Evolutionary conservation across 64 coral and sea anemone genomes (phyloP).

Genomic region (Pachyseris speciosa): DNA sequence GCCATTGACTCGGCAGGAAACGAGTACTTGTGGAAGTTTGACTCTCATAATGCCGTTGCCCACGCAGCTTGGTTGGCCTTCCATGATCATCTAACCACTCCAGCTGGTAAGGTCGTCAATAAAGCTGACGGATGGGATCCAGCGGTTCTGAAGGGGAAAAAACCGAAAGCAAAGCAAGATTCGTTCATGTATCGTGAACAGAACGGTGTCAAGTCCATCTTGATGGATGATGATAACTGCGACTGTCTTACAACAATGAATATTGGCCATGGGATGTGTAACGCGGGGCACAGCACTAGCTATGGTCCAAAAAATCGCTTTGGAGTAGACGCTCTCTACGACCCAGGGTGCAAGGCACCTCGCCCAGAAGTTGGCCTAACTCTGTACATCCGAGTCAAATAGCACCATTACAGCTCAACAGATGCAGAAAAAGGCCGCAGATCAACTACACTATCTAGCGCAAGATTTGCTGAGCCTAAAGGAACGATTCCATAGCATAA

Average conservation of each 20-base stretch:
- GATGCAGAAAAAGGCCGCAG: too few relatives aligned
- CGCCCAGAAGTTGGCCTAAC: slow-evolving; percentile 45
- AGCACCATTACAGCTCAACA: not conserved
- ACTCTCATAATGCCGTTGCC: too few relatives aligned
- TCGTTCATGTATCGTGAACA: too few relatives aligned
- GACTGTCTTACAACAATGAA: slow-evolving; percentile 36
- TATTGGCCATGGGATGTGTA: slow-evolving; percentile 56
- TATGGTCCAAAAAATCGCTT: not conserved
- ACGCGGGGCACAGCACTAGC: not conserved
- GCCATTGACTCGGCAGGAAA: slow-evolving; percentile 60
- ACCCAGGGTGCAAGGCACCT: slow-evolving; percentile 37
- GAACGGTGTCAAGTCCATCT: too few relatives aligned
- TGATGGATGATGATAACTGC: too few relatives aligned
- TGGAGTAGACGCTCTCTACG: slow-evolving; percentile 58
- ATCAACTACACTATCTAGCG: too few relatives aligned
- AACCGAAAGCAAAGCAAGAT: too few relatives aligned
- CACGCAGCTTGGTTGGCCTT: slow-evolving; percentile 68
- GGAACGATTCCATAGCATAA: too few relatives aligned
- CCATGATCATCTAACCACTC: slow-evolving; percentile 55
- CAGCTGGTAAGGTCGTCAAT: slow-evolving; percentile 17
- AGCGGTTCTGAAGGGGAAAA: slow-evolving; percentile 50
- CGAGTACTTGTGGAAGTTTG: too few relatives aligned
- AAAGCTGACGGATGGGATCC: slow-evolving; percentile 29
- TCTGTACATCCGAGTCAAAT: slow-evolving; percentile 40
- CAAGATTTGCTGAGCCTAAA: too few relatives aligned